phyloP scores from a whole-genome alignment of 2,113 vertebrate genomes.

The Paraplagusia blochii region DNA sequence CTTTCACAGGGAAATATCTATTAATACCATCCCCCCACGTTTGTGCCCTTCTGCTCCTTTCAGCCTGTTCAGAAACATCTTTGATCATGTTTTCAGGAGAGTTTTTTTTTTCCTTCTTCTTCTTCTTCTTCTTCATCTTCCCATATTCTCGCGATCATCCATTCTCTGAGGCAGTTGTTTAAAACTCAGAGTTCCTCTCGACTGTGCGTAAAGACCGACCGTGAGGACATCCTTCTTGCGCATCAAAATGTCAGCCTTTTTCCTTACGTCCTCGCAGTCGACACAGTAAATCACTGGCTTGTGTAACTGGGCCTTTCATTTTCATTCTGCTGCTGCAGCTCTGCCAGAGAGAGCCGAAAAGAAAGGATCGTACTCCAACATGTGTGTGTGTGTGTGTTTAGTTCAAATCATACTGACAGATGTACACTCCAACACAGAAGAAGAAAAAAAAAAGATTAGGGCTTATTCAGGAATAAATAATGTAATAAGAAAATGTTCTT shows the following conservation, averaged over 20 bases:
- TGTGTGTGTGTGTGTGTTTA: conserved; percentile 4
- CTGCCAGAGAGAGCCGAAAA: conserved; percentile 10
- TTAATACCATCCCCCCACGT: conserved; percentile 53
- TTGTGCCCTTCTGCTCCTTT: conserved; percentile 44
- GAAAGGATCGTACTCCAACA: conserved; percentile 16
- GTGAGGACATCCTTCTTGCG: conserved; percentile 9
- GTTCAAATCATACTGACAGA: conserved; percentile 6
- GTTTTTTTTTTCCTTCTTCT: conserved; percentile 54
- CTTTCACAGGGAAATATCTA: conserved; percentile 65
- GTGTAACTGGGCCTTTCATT: conserved; percentile 31
- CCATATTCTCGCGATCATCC: conserved; percentile 31
- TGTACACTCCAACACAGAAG: conserved; percentile 11
- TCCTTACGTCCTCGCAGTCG: conserved; percentile 10
- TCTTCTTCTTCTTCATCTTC: too few relatives aligned
- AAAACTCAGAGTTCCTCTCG: conserved; percentile 32
- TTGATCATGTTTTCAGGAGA: conserved; percentile 82
- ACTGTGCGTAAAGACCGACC: conserved; percentile 4
- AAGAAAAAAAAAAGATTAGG: conserved; percentile 9
- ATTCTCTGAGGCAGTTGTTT: conserved; percentile 44
- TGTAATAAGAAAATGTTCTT: conserved; percentile 28
- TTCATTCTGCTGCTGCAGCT: conserved; percentile 19
- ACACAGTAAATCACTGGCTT: conserved; percentile 30
- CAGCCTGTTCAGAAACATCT: conserved; percentile 65
- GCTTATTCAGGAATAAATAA: conserved; percentile 11
- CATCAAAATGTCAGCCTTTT: conserved; percentile 33